Evolutionary conservation across 2,888 invertebrate genomes (phyloP).

Genomic region (Pyralis farinalis): DNA sequence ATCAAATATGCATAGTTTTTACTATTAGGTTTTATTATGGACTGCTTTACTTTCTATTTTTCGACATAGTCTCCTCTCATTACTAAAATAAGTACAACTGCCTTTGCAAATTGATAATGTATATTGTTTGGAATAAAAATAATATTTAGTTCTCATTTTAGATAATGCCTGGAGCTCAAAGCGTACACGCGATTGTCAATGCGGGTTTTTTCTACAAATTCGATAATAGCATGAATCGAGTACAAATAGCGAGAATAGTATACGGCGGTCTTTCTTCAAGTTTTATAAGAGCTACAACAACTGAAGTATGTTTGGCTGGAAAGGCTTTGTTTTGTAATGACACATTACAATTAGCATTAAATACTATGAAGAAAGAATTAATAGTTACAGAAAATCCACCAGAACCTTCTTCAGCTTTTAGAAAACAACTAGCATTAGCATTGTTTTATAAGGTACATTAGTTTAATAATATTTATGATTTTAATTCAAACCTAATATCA

Average conservation of each 20-base stretch:
- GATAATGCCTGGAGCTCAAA: slow-evolving; percentile 88
- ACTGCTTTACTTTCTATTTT: too few relatives aligned
- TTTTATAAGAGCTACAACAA: slow-evolving; percentile 68
- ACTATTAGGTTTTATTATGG: too few relatives aligned
- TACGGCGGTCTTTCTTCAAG: slow-evolving; percentile 79
- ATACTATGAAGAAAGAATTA: slow-evolving; percentile 38
- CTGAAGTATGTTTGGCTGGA: slow-evolving; percentile 71
- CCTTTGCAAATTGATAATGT: too few relatives aligned
- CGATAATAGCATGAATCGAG: slow-evolving; percentile 45
- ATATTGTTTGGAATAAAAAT: too few relatives aligned
- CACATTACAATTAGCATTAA: slow-evolving; percentile 56
- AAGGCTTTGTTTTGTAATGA: slow-evolving; percentile 57
- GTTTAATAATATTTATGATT: too few relatives aligned
- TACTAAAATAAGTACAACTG: too few relatives aligned
- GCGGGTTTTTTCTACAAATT: slow-evolving; percentile 85
- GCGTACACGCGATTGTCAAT: slow-evolving; percentile 88
- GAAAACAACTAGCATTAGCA: slow-evolving; percentile 81
- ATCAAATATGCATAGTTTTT: too few relatives aligned
- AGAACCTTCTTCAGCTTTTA: slow-evolving; percentile 79
- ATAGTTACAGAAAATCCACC: slow-evolving; percentile 52
- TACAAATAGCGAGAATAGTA: slow-evolving; percentile 75
- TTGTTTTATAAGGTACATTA: slow-evolving; percentile 69
- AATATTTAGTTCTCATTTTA: slow-evolving; percentile 43
- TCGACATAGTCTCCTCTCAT: too few relatives aligned
- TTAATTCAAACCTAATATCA: too few relatives aligned